Percentiles rank a stretch among this genome's conserved stretches.
Evolutionary conservation across 2,113 vertebrate species (phyloP).

Genomic region (Albula glossodonta): DNA sequence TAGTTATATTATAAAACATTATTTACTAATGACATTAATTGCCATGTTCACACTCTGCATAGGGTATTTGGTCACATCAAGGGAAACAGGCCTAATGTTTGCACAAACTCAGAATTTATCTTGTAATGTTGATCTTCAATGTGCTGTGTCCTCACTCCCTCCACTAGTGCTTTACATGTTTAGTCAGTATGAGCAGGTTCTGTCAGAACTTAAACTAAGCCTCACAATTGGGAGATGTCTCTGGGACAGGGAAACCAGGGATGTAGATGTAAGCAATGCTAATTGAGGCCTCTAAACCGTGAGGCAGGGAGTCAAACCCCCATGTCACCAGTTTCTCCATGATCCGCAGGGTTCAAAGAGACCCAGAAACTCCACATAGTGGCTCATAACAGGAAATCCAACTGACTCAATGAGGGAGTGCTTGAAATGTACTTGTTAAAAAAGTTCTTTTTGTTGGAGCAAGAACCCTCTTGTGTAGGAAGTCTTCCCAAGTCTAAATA

Average conservation of each 20-base stretch:
- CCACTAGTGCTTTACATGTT: neutral
- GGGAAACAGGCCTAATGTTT: constrained; percentile 11
- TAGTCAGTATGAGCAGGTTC: constrained; percentile 1
- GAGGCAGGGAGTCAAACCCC: constrained; percentile 5
- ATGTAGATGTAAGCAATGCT: constrained; percentile 15
- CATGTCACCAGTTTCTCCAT: constrained; percentile 21
- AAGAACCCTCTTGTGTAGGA: constrained; percentile 44
- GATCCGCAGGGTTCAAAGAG: neutral
- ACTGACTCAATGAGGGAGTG: constrained; percentile 8
- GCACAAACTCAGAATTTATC: constrained; percentile 4
- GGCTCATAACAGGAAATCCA: constrained; percentile 7
- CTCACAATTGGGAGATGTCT: constrained; percentile 16
- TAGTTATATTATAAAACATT: neutral
- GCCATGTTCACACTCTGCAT: too few species aligned
- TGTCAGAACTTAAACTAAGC: constrained; percentile 20
- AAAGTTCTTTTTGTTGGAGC: constrained; percentile 30
- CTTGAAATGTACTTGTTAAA: constrained; percentile 19
- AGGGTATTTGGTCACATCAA: neutral
- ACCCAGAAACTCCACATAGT: neutral
- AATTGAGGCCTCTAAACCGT: constrained; percentile 18
- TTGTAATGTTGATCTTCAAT: constrained; percentile 8
- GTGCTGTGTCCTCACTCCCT: neutral
- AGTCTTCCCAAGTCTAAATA: constrained; percentile 31
- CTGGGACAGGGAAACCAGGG: neutral
- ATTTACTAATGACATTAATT: neutral